phyloP scores from a whole-genome alignment of 1,140 invertebrate genomes.

The Chironomus striatipennis region DNA sequence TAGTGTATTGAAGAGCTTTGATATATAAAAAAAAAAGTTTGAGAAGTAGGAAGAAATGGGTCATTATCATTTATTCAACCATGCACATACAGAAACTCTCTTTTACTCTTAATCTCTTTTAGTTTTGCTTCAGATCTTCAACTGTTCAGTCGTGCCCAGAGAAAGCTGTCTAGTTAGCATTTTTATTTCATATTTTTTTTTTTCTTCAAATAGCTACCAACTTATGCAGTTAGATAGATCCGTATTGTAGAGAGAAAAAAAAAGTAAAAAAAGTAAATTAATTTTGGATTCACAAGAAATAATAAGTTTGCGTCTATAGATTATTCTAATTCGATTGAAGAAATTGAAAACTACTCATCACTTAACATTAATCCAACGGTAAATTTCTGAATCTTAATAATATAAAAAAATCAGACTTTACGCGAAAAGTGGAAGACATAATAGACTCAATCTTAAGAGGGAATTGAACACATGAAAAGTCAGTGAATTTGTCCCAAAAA shows the following conservation, averaged over 20 bases:
- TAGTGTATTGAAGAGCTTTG: background rate
- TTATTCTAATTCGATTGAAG: background rate
- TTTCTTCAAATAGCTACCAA: no score
- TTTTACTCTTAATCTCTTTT: slow-evolving; percentile 6
- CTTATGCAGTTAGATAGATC: no score
- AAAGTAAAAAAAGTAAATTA: no score
- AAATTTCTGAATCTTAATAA: background rate
- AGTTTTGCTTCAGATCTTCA: slow-evolving; percentile 6
- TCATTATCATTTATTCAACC: slow-evolving; percentile 21
- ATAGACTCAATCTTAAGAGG: background rate
- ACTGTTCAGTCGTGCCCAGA: background rate
- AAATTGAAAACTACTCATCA: background rate
- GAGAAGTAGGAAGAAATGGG: slow-evolving; percentile 4
- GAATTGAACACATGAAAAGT: background rate
- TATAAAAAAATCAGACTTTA: background rate
- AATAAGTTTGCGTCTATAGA: no score
- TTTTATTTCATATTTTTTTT: background rate
- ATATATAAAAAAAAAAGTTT: no score
- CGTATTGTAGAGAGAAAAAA: no score
- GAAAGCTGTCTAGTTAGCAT: background rate
- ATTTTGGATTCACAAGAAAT: no score
- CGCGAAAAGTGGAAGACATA: background rate
- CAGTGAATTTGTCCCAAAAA: background rate
- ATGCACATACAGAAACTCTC: background rate
- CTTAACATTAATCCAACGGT: background rate